A percentile compares a stretch with the other conserved stretches of the same genome.
Evolutionary conservation across 2,888 invertebrate genomes (phyloP).

Genomic region (Alviniconcha strummeri): DNA sequence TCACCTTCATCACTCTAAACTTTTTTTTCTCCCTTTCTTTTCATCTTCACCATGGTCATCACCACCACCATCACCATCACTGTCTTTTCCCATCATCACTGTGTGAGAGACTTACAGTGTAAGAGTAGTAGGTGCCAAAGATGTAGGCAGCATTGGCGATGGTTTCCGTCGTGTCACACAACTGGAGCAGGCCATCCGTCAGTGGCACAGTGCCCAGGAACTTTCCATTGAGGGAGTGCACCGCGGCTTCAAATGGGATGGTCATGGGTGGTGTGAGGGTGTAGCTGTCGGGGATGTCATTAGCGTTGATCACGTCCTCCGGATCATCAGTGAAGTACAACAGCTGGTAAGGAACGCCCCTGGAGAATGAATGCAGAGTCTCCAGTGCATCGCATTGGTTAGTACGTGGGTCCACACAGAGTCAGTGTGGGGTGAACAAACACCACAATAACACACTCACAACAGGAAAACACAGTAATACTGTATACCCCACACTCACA

Average conservation of each 20-base stretch:
- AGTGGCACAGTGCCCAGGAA: conserved; percentile 67
- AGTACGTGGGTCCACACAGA: too few species aligned
- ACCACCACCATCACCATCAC: too few species aligned
- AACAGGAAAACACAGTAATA: too few species aligned
- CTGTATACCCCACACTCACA: too few species aligned
- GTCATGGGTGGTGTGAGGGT: conserved; percentile 57
- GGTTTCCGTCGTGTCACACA: conserved; percentile 66
- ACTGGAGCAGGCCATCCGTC: conserved; percentile 69
- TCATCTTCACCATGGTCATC: too few species aligned
- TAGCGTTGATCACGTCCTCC: conserved; percentile 50
- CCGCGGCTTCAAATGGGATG: conserved; percentile 66
- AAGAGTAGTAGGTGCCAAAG: conserved; percentile 71
- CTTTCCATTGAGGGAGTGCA: conserved; percentile 68
- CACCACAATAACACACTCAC: too few species aligned
- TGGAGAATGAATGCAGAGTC: not conserved
- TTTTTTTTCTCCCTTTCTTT: too few species aligned
- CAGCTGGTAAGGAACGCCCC: conserved; percentile 3
- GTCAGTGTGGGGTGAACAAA: too few species aligned
- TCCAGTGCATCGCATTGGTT: too few species aligned
- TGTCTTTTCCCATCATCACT: too few species aligned
- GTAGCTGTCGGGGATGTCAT: conserved; percentile 56
- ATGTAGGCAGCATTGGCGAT: conserved; percentile 68
- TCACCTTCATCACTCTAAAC: too few species aligned
- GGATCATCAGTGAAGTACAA: conserved; percentile 40
- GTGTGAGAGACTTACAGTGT: not conserved